A percentile compares a stretch with the other conserved stretches of the same genome.
Evolutionary conservation across 2,797 vertebrate species (phyloP).

Genomic region (Takifugu ocellatus): DNA sequence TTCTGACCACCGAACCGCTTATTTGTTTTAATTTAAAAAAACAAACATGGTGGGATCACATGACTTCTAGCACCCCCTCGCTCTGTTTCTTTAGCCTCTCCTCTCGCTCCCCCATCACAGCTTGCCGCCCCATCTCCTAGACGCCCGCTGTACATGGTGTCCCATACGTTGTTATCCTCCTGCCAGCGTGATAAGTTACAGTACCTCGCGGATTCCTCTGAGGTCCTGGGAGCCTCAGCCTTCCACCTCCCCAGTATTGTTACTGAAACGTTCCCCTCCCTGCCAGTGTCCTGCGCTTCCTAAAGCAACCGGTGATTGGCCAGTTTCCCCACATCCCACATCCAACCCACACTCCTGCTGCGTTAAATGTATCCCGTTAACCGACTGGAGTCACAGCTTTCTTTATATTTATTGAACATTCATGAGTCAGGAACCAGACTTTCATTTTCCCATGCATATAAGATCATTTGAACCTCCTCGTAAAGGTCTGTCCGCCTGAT

Average conservation of each 20-base stretch:
- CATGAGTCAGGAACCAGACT: too few relatives aligned
- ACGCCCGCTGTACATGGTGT: constrained; percentile 7
- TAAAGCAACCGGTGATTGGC: constrained; percentile 5
- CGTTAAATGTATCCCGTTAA: too few relatives aligned
- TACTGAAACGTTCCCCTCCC: constrained; percentile 20
- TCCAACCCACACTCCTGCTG: too few relatives aligned
- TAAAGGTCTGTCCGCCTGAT: too few relatives aligned
- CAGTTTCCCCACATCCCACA: too few relatives aligned
- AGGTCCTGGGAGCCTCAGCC: constrained; percentile 35
- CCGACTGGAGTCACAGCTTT: too few relatives aligned
- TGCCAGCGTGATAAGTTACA: constrained; percentile 28
- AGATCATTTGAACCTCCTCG: too few relatives aligned
- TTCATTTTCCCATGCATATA: too few relatives aligned
- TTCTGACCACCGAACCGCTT: background rate
- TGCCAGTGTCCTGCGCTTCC: background rate
- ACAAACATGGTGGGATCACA: constrained; percentile 25
- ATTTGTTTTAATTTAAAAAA: background rate
- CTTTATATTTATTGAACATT: too few relatives aligned
- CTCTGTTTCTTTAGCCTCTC: constrained; percentile 46
- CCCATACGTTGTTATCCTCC: constrained; percentile 28
- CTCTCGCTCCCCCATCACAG: constrained; percentile 43
- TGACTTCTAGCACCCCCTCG: background rate
- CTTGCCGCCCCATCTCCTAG: constrained; percentile 20
- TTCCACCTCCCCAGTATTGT: constrained; percentile 21
- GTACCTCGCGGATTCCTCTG: constrained; percentile 24